These are phyloP conservation scores for Meloe dianella DNA, from an alignment of 2,888 invertebrate genomes.

Conservation along the genomic window DNA sequence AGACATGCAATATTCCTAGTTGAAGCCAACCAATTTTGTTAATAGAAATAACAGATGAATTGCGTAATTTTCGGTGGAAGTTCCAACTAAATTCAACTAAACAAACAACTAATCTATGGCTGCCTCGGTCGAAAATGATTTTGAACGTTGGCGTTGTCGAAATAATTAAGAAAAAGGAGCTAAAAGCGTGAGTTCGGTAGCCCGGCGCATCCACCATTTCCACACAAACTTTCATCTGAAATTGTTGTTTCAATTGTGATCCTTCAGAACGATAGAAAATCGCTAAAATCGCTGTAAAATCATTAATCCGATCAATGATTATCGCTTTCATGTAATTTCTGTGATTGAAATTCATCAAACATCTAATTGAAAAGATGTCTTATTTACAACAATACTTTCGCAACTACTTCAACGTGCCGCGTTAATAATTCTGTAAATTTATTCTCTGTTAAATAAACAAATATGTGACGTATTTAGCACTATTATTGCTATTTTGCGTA, in stretches of 20 bases:
- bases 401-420: too few relatives aligned
- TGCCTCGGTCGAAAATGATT: neutral
- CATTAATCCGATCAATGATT: neutral
- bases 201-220: slow-evolving; percentile 8
- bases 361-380: neutral
- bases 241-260: too few relatives aligned
- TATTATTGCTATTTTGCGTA: too few relatives aligned
- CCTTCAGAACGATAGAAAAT: too few relatives aligned
- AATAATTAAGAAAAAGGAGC: neutral
- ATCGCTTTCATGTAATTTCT: neutral
- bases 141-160: neutral
- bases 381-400: too few relatives aligned
- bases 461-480: too few relatives aligned
- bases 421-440: too few relatives aligned
- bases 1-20: slow-evolving; percentile 3
- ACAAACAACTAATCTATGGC: neutral
- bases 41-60: neutral
- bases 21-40: neutral
- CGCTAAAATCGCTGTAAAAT: neutral
- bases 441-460: too few relatives aligned
- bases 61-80: neutral
- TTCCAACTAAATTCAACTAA: neutral
- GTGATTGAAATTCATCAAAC: neutral
- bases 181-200: neutral
- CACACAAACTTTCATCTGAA: neutral